phyloP scores from a whole-genome alignment of 1,140 invertebrate genomes.

The Orchestia grillus region DNA sequence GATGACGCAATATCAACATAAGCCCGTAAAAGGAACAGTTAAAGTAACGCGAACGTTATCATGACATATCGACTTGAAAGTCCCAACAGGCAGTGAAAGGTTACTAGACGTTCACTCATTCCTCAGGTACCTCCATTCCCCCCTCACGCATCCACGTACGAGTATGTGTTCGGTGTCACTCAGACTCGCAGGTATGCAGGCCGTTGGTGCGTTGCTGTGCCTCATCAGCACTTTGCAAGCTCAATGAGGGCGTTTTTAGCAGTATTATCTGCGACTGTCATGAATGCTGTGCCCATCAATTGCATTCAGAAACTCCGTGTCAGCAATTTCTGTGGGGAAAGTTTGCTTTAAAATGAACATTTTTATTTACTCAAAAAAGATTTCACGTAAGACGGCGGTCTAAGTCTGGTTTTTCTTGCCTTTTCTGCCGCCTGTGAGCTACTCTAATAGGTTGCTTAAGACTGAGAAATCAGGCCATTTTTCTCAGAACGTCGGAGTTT shows the following conservation, averaged over 20 bases:
- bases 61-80: too few species aligned
- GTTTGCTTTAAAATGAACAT: conserved; percentile 3
- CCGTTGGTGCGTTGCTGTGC: not conserved
- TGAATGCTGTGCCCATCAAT: conserved; percentile 25
- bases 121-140: not conserved
- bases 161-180: not conserved
- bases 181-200: not conserved
- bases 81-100: too few species aligned
- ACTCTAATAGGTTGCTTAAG: not conserved
- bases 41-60: too few species aligned
- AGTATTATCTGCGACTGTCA: not conserved
- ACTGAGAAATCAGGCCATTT: too few species aligned
- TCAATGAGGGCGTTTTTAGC: not conserved
- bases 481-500: not conserved
- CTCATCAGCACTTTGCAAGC: conserved; percentile 33
- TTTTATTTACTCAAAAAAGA: not conserved
- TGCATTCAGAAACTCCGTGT: conserved; percentile 8
- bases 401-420: not conserved
- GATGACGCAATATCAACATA: too few species aligned
- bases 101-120: not conserved
- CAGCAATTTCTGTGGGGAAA: not conserved
- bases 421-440: not conserved
- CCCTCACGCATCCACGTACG: not conserved
- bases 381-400: not conserved
- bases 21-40: too few species aligned